phyloP scores from a whole-genome alignment of 2,797 vertebrate species.

The Channa striata region DNA sequence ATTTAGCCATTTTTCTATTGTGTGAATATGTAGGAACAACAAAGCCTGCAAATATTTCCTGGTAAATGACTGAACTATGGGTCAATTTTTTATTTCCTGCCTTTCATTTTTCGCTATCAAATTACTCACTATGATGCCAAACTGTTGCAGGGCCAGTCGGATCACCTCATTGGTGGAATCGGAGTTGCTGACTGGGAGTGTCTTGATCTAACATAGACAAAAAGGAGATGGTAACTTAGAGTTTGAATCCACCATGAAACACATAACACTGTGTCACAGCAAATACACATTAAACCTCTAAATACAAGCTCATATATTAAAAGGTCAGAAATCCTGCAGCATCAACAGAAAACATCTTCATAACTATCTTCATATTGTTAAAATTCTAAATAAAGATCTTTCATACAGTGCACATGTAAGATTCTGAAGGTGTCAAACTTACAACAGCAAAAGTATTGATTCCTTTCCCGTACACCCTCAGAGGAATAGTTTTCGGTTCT shows the following conservation, averaged over 20 bases:
- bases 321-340: too few relatives aligned
- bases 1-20: too few relatives aligned
- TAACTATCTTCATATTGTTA: too few relatives aligned
- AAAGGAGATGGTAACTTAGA: background rate
- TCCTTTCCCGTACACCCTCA: slow-evolving; percentile 94
- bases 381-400: background rate
- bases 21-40: too few relatives aligned
- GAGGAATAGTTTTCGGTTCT: slow-evolving; percentile 92
- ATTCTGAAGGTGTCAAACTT: slow-evolving; percentile 70
- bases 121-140: slow-evolving; percentile 91
- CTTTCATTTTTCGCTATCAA: background rate
- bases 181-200: slow-evolving; percentile 90
- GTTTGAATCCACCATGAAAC: background rate
- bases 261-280: background rate
- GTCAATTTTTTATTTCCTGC: too few relatives aligned
- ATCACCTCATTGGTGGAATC: slow-evolving; percentile 92
- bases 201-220: slow-evolving; percentile 87
- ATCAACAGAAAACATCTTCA: too few relatives aligned
- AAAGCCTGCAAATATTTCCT: too few relatives aligned
- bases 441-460: slow-evolving; percentile 91
- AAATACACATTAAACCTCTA: too few relatives aligned
- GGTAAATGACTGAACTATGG: too few relatives aligned
- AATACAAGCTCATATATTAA: too few relatives aligned
- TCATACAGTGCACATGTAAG: background rate
- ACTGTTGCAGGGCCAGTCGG: slow-evolving; percentile 91